Percentiles rank a stretch among this genome's conserved stretches.
Conservation (phyloP, 1,140 invertebrate genomes). For the Drosophila nigromelanica region DNA sequence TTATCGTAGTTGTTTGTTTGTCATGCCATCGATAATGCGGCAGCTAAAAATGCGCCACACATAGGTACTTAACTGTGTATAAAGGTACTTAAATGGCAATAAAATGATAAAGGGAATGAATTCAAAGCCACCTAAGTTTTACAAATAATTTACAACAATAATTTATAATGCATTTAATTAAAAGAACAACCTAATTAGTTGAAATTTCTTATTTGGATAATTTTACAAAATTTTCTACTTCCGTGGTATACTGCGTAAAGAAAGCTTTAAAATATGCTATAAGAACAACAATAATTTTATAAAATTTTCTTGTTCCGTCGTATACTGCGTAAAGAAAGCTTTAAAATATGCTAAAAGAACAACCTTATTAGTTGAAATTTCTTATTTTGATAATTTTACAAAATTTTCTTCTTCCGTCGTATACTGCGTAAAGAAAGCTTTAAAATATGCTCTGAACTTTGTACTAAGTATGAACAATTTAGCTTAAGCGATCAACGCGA, state of each 20-base stretch:
- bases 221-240: too few species aligned
- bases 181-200: too few species aligned
- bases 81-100: background rate
- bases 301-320: too few species aligned
- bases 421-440: constrained; percentile 16
- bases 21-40: constrained; percentile 27
- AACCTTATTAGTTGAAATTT: too few species aligned
- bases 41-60: constrained; percentile 17
- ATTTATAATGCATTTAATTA: too few species aligned
- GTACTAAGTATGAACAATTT: background rate
- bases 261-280: constrained; percentile 1
- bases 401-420: too few species aligned
- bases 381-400: too few species aligned
- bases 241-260: constrained; percentile 6
- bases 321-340: constrained; percentile 15
- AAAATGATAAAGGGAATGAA: too few species aligned
- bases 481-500: constrained; percentile 3
- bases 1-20: constrained; percentile 26
- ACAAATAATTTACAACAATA: too few species aligned
- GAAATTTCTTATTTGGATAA: too few species aligned
- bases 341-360: background rate
- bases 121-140: too few species aligned
- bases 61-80: background rate
- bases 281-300: too few species aligned
- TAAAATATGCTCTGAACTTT: constrained; percentile 11